Evolutionary conservation across 1,140 invertebrate species (phyloP).

Genomic region (Tachypleus tridentatus): DNA sequence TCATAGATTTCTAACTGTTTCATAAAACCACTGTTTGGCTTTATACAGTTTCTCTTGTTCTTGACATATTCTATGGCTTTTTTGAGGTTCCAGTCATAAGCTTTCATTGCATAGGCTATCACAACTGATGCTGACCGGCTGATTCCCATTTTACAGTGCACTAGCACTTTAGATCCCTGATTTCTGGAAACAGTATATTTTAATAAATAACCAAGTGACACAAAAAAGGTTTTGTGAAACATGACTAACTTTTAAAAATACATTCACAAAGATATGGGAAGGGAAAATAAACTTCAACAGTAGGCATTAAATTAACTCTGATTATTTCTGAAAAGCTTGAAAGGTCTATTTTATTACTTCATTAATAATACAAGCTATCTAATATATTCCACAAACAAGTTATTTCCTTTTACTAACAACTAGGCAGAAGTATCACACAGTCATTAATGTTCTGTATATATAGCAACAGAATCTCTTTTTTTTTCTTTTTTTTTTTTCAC

Average conservation of each 20-base stretch:
- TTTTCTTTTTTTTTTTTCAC: too few relatives aligned
- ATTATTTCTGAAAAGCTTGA: too few relatives aligned
- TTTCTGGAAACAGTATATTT: conserved; percentile 41
- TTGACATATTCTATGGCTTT: conserved; percentile 82
- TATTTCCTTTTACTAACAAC: too few relatives aligned
- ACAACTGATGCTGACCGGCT: conserved; percentile 92
- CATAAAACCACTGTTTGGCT: conserved; percentile 89
- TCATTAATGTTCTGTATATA: too few relatives aligned
- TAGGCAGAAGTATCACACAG: too few relatives aligned
- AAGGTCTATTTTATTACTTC: too few relatives aligned
- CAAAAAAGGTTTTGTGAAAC: background rate
- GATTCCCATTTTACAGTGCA: conserved; percentile 81
- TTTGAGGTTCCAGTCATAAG: conserved; percentile 83
- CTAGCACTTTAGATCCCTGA: conserved; percentile 66
- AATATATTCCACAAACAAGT: too few relatives aligned
- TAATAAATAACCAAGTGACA: conserved; percentile 6
- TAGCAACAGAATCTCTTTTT: too few relatives aligned
- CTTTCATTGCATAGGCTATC: conserved; percentile 96
- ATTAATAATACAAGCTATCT: too few relatives aligned
- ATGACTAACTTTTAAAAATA: conserved; percentile 1
- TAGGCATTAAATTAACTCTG: too few relatives aligned
- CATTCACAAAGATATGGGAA: background rate
- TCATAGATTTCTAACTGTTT: conserved; percentile 83
- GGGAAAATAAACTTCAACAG: background rate
- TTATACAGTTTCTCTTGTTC: conserved; percentile 78